Evolutionary conservation across 2,888 invertebrate genomes (phyloP).

Genomic region (Chironomus tentans): DNA sequence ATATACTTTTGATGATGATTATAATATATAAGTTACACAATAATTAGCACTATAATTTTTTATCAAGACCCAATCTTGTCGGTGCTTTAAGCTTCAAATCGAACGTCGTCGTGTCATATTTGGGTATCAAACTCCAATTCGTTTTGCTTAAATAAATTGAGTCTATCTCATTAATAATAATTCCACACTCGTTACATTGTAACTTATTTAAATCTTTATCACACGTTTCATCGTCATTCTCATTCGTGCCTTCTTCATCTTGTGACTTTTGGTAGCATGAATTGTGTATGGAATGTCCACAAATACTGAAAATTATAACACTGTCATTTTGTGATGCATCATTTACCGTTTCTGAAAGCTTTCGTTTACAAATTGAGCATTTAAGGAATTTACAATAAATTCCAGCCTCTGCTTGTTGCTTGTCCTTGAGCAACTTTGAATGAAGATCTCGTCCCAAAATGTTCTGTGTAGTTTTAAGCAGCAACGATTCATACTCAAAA

Average conservation of each 20-base stretch:
- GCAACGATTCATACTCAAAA: conserved; percentile 63
- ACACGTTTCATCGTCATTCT: background rate
- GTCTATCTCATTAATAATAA: conserved; percentile 30
- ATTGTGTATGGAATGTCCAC: conserved; percentile 40
- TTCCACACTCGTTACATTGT: conserved; percentile 38
- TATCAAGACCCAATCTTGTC: conserved; percentile 32
- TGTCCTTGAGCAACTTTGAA: conserved; percentile 38
- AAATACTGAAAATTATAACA: conserved; percentile 36
- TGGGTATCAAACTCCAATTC: background rate
- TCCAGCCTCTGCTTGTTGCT: conserved; percentile 35
- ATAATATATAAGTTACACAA: background rate
- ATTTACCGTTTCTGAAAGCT: conserved; percentile 30
- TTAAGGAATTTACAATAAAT: conserved; percentile 39
- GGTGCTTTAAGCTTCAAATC: conserved; percentile 39
- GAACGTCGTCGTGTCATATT: conserved; percentile 32
- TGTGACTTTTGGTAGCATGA: conserved; percentile 32
- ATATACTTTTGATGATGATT: background rate
- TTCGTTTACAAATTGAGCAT: conserved; percentile 38
- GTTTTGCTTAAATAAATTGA: conserved; percentile 29
- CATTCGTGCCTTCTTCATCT: conserved; percentile 26
- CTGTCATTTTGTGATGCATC: conserved; percentile 32
- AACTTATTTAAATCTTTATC: conserved; percentile 27
- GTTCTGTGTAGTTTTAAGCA: conserved; percentile 57
- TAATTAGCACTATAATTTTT: background rate
- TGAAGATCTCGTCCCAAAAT: conserved; percentile 62